Evolutionary conservation across 64 coral and sea anemone genomes (phyloP).

Genomic region (Stichodactyla helianthus): DNA sequence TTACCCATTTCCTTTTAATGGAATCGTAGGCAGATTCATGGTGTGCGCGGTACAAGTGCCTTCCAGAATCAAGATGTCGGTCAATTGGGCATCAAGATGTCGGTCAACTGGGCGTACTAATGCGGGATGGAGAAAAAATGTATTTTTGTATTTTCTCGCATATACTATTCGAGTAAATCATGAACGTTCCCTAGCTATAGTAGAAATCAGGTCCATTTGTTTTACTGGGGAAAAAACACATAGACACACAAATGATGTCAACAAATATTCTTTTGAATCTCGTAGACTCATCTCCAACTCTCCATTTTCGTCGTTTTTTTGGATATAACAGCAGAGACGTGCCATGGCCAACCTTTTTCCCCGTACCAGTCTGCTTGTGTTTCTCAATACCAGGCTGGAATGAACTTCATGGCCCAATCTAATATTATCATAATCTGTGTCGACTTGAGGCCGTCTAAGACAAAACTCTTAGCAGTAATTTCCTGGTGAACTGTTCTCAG

Average conservation of each 20-base stretch:
- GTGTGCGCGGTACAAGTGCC: conserved; percentile 9
- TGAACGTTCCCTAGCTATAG: neutral
- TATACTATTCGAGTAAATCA: neutral
- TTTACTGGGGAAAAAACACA: too few relatives aligned
- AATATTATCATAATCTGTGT: conserved; percentile 43
- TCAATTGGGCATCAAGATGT: conserved; percentile 35
- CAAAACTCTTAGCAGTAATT: conserved; percentile 22
- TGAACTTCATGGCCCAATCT: conserved; percentile 68
- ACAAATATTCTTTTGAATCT: neutral
- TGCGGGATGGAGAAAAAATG: neutral
- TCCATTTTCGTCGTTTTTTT: conserved; percentile 17
- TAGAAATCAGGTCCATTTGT: too few relatives aligned
- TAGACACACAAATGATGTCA: neutral
- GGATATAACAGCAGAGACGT: conserved; percentile 43
- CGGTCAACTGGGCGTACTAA: neutral
- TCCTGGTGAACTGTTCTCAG: conserved; percentile 51
- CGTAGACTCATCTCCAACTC: conserved; percentile 34
- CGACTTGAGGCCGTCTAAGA: conserved; percentile 25
- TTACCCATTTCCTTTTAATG: conserved; percentile 46
- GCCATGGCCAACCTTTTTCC: conserved; percentile 47
- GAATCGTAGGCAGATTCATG: conserved; percentile 46
- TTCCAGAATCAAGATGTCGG: conserved; percentile 39
- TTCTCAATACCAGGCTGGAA: conserved; percentile 37
- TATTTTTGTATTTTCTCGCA: neutral
- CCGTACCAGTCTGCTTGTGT: conserved; percentile 56